phyloP scores from a whole-genome alignment of 2,888 invertebrate genomes.

The Emmelina monodactyla region DNA sequence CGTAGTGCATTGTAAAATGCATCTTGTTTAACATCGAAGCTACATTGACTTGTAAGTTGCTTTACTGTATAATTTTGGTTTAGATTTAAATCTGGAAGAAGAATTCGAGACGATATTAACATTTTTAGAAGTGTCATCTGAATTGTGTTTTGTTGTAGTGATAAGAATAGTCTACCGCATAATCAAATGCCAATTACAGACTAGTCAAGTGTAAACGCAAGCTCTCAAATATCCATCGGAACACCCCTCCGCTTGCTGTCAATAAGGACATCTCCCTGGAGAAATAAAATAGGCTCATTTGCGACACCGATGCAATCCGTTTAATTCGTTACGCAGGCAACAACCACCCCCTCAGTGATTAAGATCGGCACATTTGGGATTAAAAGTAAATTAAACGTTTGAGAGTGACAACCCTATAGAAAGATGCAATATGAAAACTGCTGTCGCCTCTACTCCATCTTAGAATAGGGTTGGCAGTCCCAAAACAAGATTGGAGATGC shows the following conservation, averaged over 20 bases:
- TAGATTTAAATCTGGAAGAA: neutral
- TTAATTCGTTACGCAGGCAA: slow-evolving; percentile 56
- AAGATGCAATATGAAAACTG: too few species aligned
- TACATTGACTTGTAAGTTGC: neutral
- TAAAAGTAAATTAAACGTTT: slow-evolving; percentile 64
- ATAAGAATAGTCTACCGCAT: slow-evolving; percentile 4
- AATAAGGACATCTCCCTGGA: slow-evolving; percentile 36
- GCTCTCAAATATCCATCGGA: slow-evolving; percentile 26
- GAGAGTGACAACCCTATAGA: slow-evolving; percentile 42
- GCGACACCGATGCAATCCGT: slow-evolving; percentile 60
- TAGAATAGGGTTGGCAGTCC: neutral
- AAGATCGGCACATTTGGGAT: slow-evolving; percentile 55
- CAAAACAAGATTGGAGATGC: neutral
- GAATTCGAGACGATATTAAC: too few species aligned
- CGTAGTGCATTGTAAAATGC: slow-evolving; percentile 28
- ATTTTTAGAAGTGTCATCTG: too few species aligned
- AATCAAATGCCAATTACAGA: slow-evolving; percentile 14
- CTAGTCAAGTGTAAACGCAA: slow-evolving; percentile 31
- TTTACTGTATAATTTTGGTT: too few species aligned
- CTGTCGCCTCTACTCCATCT: too few species aligned
- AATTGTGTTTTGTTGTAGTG: too few species aligned
- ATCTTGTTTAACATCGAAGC: slow-evolving; percentile 26
- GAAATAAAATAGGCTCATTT: slow-evolving; percentile 61
- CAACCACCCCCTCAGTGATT: slow-evolving; percentile 42
- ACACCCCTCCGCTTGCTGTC: slow-evolving; percentile 27